A percentile compares a stretch with the other conserved stretches of the same genome.
These are phyloP conservation scores for Melanogrammus aeglefinus DNA, from an alignment of 2,797 vertebrate species.

Conservation along the genomic window DNA sequence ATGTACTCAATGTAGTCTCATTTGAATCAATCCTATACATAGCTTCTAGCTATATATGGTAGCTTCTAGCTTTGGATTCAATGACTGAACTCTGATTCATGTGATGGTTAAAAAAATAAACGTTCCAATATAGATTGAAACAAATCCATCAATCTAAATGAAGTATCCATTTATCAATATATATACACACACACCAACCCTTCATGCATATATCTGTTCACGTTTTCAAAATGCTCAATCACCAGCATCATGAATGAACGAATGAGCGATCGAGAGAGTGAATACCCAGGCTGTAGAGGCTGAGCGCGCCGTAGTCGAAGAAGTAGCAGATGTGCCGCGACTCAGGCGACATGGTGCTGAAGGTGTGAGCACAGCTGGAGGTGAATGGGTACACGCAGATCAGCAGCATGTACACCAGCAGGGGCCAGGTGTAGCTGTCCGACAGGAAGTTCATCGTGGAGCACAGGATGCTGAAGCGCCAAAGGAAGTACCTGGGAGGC, in stretches of 20 bases:
- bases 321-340: conserved; percentile 84
- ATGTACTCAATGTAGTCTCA: too few relatives aligned
- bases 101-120: not conserved
- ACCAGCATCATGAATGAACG: not conserved
- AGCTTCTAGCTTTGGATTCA: not conserved
- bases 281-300: conserved; percentile 80
- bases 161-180: not conserved
- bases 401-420: conserved; percentile 82
- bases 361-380: conserved; percentile 82
- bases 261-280: not conserved
- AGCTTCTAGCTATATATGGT: too few relatives aligned
- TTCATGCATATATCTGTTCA: not conserved
- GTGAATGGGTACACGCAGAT: conserved; percentile 84
- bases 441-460: conserved; percentile 71
- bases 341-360: conserved; percentile 81
- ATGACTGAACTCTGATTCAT: not conserved
- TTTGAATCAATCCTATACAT: too few relatives aligned
- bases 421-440: conserved; percentile 79
- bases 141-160: not conserved
- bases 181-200: not conserved
- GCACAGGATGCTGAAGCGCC: conserved; percentile 75
- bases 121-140: not conserved
- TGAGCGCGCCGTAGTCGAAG: conserved; percentile 82
- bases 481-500: conserved; percentile 78
- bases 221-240: not conserved